A percentile compares a stretch with the other conserved stretches of the same genome.
Conservation (phyloP, 2,888 invertebrate species). For the Euphydryas editha region DNA sequence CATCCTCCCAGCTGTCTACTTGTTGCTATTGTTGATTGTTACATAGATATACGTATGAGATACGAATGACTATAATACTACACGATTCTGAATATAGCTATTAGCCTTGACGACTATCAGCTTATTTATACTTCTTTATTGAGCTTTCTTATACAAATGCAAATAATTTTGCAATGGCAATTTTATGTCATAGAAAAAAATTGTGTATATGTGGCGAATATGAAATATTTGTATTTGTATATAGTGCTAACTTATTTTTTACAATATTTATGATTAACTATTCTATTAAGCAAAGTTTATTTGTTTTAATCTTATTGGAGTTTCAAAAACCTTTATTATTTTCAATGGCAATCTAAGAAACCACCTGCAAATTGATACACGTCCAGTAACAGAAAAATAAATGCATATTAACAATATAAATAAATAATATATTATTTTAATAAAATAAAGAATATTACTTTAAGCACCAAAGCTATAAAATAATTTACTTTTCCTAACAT, state of each 20-base stretch:
- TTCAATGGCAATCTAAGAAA: background rate
- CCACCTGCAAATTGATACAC: background rate
- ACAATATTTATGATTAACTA: background rate
- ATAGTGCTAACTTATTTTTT: background rate
- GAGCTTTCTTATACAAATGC: constrained; percentile 33
- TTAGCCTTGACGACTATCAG: constrained; percentile 29
- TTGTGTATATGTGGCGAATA: background rate
- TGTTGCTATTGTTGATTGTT: constrained; percentile 73
- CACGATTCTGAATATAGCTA: constrained; percentile 48
- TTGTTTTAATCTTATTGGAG: background rate
- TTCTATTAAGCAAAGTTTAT: background rate
- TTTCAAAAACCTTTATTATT: background rate
- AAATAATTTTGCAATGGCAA: constrained; percentile 41
- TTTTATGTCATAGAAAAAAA: background rate
- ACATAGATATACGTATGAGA: constrained; percentile 59
- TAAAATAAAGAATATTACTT: too few species aligned
- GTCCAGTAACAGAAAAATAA: background rate
- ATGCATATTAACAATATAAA: background rate
- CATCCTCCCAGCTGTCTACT: constrained; percentile 81
- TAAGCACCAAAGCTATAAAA: too few species aligned
- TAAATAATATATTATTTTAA: too few species aligned
- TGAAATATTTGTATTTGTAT: background rate
- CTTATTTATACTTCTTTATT: constrained; percentile 24
- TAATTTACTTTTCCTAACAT: too few species aligned
- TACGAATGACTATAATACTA: constrained; percentile 62